These are phyloP conservation scores for Semaprochilodus insignis DNA, from an alignment of 2,797 vertebrate species.

Conservation along the genomic window DNA sequence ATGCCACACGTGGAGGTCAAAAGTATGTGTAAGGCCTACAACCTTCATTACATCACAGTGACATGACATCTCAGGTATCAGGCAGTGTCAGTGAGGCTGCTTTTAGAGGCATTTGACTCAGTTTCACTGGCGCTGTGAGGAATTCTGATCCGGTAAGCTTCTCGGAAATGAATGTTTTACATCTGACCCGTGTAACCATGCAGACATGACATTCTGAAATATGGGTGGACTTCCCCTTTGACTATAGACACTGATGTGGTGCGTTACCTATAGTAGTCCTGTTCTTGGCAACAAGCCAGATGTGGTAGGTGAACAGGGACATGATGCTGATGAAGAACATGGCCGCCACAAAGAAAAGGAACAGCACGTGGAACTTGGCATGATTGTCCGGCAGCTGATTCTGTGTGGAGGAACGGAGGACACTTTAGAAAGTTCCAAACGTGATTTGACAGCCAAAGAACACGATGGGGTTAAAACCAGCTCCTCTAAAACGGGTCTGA, in stretches of 20 bases:
- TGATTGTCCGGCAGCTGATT: slow-evolving; percentile 86
- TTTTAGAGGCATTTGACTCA: too few species aligned
- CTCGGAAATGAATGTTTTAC: too few species aligned
- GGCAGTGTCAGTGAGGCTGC: too few species aligned
- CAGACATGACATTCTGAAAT: too few species aligned
- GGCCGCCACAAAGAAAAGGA: slow-evolving; percentile 95
- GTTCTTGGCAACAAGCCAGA: slow-evolving; percentile 96
- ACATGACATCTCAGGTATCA: too few species aligned
- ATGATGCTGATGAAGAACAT: slow-evolving; percentile 96
- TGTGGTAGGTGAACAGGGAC: slow-evolving; percentile 94
- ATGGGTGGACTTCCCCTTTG: too few species aligned
- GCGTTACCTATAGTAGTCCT: slow-evolving; percentile 94
- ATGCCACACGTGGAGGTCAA: too few species aligned
- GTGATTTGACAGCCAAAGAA: background rate
- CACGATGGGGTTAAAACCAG: background rate
- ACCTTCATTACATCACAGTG: too few species aligned
- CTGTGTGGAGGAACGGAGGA: slow-evolving; percentile 70
- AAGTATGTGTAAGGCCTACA: too few species aligned
- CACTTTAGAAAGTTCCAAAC: background rate
- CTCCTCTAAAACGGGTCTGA: background rate
- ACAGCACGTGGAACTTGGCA: slow-evolving; percentile 96
- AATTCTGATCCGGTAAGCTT: too few species aligned
- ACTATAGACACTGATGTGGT: background rate
- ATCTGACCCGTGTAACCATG: too few species aligned
- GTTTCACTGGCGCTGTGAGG: too few species aligned